Base-by-base conservation (phyloP, 1,140 invertebrate genomes). In the Philopotamus ludificatus region DNA sequence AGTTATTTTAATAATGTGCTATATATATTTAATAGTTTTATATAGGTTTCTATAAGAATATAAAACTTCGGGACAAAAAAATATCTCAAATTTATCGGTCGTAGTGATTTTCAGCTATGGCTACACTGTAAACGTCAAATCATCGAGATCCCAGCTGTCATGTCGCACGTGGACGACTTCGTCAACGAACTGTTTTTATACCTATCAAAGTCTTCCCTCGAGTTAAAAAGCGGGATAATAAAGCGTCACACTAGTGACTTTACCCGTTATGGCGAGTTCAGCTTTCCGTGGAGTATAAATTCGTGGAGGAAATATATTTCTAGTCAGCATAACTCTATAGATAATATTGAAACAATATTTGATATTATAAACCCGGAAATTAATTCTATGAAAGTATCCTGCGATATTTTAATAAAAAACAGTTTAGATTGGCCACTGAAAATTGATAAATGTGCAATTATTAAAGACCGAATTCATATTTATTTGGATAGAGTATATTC, bases 221-320 rank as follows among this genome's bases (percentile, higher is more conserved):
- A 10, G 41, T 7, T 7, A 16, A 53, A 23, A 16, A 22, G 66
- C 41, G 57, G 28, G 28, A 22, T 69, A 41, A 65, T 69, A 51
- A 69, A 69, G 63, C 60, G 15, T 22, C 67, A 69, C 39, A 59
- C 18, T 20, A 60, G 66, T 21, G 23, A 63, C 10, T 53, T 69
- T 1, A 41, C 57, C 20, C 41, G 42, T 41, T 61, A 16, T 39
- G 67, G 67, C 18, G 67, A 65, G 45, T 65, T 57, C 15, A 65
- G 63, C 45, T 69, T 69, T 55, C 67, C 67, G 9, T 54, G 53
- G 15, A 50, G 26, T 53, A 63, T 69, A 20, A 26, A 63, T 8
- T 50, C 67, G 12, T 69, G 67, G 67, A 55, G 41, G 21, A 44
- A 54, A 44, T 57, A 65, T 39, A 28, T 65, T 7, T 22, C 25